Evolutionary conservation across 2,888 invertebrate genomes (phyloP).

Genomic region (Panzeria rudis): DNA sequence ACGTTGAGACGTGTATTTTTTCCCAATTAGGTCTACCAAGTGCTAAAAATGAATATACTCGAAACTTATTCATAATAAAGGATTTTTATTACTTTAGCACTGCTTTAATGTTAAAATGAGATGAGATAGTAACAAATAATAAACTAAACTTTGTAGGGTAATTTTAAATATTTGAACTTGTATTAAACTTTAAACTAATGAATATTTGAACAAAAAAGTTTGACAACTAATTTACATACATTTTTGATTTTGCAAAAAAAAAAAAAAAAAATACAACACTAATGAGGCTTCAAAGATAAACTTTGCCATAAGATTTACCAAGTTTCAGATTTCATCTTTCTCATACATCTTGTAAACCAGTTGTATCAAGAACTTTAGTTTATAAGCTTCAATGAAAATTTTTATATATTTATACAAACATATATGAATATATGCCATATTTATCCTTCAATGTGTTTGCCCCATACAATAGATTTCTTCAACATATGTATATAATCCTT

Average conservation of each 20-base stretch:
- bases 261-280: not conserved
- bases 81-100: not conserved
- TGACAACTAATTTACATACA: not conserved
- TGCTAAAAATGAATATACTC: too few relatives aligned
- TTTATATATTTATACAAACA: not conserved
- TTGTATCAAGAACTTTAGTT: conserved; percentile 17
- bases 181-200: not conserved
- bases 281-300: conserved; percentile 24
- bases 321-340: conserved; percentile 48
- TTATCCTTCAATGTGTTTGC: conserved; percentile 3
- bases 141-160: not conserved
- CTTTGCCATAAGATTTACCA: conserved; percentile 37
- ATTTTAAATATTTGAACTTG: not conserved
- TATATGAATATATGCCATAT: conserved; percentile 6
- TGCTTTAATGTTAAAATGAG: not conserved
- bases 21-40: too few relatives aligned
- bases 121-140: not conserved
- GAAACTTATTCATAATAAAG: not conserved
- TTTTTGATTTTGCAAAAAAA: not conserved
- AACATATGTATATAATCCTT: not conserved
- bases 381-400: conserved; percentile 4
- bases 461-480: conserved; percentile 3
- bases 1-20: too few relatives aligned
- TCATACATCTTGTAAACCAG: conserved; percentile 24
- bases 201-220: not conserved